Conservation (phyloP, 2,797 vertebrate species). For the Neoniphon sammara region DNA sequence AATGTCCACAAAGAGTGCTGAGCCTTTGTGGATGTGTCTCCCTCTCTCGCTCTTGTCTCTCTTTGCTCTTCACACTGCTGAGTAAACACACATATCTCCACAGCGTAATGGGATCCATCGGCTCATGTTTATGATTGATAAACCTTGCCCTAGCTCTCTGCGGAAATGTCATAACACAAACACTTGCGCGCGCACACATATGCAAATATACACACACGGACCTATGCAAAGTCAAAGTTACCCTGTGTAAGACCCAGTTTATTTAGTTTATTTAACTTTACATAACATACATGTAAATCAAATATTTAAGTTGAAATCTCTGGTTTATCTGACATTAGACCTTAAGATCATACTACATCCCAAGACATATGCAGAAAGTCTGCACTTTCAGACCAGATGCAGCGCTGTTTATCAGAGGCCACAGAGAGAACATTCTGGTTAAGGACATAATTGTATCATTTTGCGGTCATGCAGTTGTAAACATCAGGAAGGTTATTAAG, state of each 20-base stretch:
- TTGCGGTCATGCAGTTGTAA: constrained; percentile 53
- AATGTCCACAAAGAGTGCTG: constrained; percentile 48
- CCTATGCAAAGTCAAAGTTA: constrained; percentile 35
- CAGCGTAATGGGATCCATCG: constrained; percentile 71
- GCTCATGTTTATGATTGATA: constrained; percentile 78
- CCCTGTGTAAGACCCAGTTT: constrained; percentile 12
- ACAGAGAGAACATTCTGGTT: constrained; percentile 59
- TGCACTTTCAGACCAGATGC: constrained; percentile 42
- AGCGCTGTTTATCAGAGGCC: constrained; percentile 54
- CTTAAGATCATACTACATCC: constrained; percentile 9
- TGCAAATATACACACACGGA: constrained; percentile 2
- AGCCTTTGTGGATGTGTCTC: constrained; percentile 47
- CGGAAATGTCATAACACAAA: constrained; percentile 65
- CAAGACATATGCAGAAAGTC: constrained; percentile 32
- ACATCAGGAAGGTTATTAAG: constrained; percentile 44
- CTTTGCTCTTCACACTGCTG: constrained; percentile 81
- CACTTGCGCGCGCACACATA: constrained; percentile 7
- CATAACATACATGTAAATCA: constrained; percentile 34
- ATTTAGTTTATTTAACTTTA: constrained; percentile 25
- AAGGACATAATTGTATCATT: constrained; percentile 57
- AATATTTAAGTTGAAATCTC: constrained; percentile 13
- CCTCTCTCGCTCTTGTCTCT: constrained; percentile 46
- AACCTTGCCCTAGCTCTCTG: constrained; percentile 67
- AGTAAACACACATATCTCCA: constrained; percentile 82
- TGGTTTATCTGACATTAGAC: constrained; percentile 18